Base-by-base conservation (phyloP, 2,888 invertebrate species). In the Philereme transversata region DNA sequence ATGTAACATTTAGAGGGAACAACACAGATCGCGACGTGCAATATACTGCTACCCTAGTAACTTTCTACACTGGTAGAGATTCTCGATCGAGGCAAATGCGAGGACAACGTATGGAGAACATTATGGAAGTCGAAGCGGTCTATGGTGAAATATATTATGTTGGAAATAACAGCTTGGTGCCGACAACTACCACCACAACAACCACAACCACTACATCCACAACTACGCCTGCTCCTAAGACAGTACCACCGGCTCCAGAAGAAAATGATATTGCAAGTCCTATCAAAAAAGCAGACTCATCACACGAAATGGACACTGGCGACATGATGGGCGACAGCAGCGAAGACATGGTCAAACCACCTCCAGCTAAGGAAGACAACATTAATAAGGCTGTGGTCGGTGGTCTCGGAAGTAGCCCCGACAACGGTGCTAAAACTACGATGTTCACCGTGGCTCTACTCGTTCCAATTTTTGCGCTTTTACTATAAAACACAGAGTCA, bases 121-220 rank as follows among this genome's bases (percentile, higher is more conserved):
- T 94, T 10, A 90, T 96, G 79, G 95, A 96, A 76, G 94, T 97
- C 0, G 93, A 93, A 69, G 94, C 96, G 5, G 94, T 95, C 69
- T 96, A 95, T 71, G 95, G 96, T n/a, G 95, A 95, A 36, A 93
- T 96, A 51, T 97, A 96, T 82, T 97, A 94, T 86, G 83, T 96
- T 48, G 93, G 93, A 54, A 97, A 97, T 82, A 94, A 95, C 71
- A 95, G 94, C 10, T 84, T 96, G 45, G 96, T 97, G 22, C 97
- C 97, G 2, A 97, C 96, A 8, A 97, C 96, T 0, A 94, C 95
- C 0, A 94, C 95, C 0, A 93, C 91, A 4, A 94, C 94, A 0
- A 94, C 94, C 0, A 94, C 94, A 5, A 94, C 94, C 4, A 94
- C 95, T 4, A 94, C 94, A 9, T 93, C 93, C 5, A 94, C 93